A percentile compares a stretch with the other conserved stretches of the same genome.
Evolutionary conservation across 2,888 invertebrate genomes (phyloP).

Genomic region (Anoncus sp.): DNA sequence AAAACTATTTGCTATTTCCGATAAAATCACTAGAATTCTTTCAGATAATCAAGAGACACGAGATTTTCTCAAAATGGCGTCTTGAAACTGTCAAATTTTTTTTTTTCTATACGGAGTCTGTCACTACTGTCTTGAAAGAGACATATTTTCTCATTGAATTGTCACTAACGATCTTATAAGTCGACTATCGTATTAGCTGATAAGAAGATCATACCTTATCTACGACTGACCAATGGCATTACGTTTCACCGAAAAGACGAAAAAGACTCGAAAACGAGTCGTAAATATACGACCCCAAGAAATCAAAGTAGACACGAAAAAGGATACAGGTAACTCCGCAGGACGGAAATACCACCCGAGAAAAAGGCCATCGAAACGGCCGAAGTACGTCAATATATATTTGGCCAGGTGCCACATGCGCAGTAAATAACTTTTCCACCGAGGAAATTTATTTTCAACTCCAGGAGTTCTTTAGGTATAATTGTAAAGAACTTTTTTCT

Average conservation of each 20-base stretch:
- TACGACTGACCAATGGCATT: background rate
- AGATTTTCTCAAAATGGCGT: background rate
- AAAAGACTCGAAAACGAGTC: background rate
- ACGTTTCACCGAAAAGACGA: background rate
- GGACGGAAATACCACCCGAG: conserved; percentile 39
- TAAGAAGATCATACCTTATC: background rate
- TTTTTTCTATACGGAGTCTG: too few relatives aligned
- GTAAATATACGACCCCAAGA: background rate
- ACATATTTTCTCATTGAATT: too few relatives aligned
- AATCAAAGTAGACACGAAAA: background rate
- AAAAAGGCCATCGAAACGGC: conserved; percentile 12
- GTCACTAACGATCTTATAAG: background rate
- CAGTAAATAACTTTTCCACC: conserved; percentile 13
- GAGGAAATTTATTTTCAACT: background rate
- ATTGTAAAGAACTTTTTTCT: background rate
- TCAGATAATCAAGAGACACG: background rate
- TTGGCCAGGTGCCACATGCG: conserved; percentile 32
- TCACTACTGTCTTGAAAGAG: too few relatives aligned
- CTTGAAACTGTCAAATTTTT: background rate
- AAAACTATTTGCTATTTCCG: conserved; percentile 14
- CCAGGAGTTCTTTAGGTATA: background rate
- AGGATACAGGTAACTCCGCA: conserved; percentile 6
- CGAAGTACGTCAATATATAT: conserved; percentile 19
- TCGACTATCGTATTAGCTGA: background rate
- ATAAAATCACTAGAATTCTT: background rate